Conservation (phyloP, 2,888 invertebrate species). For the Cheilosia vernalis region DNA sequence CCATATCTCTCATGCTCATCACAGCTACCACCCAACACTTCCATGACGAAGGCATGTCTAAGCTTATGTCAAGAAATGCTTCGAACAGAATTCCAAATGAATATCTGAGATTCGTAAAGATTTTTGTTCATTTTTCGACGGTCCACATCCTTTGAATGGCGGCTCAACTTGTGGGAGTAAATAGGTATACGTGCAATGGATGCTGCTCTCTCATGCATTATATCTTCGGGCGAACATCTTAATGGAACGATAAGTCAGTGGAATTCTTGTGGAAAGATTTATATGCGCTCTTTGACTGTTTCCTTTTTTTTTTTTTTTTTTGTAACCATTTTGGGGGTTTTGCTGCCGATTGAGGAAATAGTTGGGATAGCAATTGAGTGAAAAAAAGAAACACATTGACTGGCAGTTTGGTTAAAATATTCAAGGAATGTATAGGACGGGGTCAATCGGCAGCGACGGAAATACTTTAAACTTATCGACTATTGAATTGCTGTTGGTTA, state of each 20-base stretch:
- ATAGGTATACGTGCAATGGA: neutral
- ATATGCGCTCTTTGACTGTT: slow-evolving; percentile 45
- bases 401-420: too few relatives aligned
- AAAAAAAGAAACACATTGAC: neutral
- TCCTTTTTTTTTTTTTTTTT: slow-evolving; percentile 29
- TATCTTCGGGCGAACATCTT: slow-evolving; percentile 62
- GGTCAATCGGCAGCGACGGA: too few relatives aligned
- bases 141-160: neutral
- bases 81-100: slow-evolving; percentile 61
- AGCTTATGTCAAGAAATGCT: slow-evolving; percentile 26
- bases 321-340: slow-evolving; percentile 25
- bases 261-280: slow-evolving; percentile 64
- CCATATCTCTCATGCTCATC: neutral
- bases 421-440: too few relatives aligned
- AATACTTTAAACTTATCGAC: too few relatives aligned
- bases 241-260: slow-evolving; percentile 71
- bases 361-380: neutral
- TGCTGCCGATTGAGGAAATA: neutral
- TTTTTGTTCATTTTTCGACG: neutral
- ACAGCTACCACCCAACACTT: neutral
- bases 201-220: slow-evolving; percentile 41
- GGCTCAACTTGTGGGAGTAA: neutral
- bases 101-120: slow-evolving; percentile 62
- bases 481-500: too few relatives aligned
- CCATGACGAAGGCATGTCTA: slow-evolving; percentile 20